phyloP scores from a whole-genome alignment of 30 jellyfish, hydroid and myxozoan genomes.

The Sanderia malayensis region DNA sequence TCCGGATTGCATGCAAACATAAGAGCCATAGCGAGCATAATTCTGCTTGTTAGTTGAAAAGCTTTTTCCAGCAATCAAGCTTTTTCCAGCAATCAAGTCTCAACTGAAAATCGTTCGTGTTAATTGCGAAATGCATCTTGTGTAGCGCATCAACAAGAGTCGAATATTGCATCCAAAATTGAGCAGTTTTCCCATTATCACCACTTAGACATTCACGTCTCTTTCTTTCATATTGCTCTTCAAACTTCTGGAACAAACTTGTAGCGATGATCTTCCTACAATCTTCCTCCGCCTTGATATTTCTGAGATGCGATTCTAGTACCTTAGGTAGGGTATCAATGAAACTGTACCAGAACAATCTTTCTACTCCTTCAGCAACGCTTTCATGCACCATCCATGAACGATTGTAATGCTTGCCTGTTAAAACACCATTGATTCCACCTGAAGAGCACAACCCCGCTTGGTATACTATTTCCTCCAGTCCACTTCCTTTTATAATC shows the following conservation, averaged over 20 bases:
- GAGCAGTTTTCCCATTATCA: conserved; percentile 7
- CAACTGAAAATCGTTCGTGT: too few species aligned
- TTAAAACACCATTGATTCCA: conserved; percentile 19
- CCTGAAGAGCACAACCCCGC: too few species aligned
- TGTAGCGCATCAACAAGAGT: conserved; percentile 25
- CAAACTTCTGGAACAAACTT: conserved; percentile 13
- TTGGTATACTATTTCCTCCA: too few species aligned
- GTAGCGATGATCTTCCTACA: too few species aligned
- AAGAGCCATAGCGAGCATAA: conserved; percentile 31
- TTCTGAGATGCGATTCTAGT: too few species aligned
- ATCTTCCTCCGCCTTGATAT: too few species aligned
- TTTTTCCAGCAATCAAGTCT: too few species aligned
- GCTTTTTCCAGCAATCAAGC: conserved; percentile 18
- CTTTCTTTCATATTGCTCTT: conserved; percentile 16
- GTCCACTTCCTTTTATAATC: conserved; percentile 19
- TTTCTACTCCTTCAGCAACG: conserved; percentile 18
- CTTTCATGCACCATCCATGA: conserved; percentile 43
- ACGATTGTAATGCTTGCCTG: conserved; percentile 29
- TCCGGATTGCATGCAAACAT: conserved; percentile 2
- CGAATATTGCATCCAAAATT: too few species aligned
- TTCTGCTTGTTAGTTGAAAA: conserved; percentile 24
- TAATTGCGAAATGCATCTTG: too few species aligned
- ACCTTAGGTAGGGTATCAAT: neutral
- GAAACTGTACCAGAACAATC: conserved; percentile 17
- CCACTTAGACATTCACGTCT: neutral